Conservation (phyloP, 2,113 vertebrate genomes). For the Seriola dumerili region DNA sequence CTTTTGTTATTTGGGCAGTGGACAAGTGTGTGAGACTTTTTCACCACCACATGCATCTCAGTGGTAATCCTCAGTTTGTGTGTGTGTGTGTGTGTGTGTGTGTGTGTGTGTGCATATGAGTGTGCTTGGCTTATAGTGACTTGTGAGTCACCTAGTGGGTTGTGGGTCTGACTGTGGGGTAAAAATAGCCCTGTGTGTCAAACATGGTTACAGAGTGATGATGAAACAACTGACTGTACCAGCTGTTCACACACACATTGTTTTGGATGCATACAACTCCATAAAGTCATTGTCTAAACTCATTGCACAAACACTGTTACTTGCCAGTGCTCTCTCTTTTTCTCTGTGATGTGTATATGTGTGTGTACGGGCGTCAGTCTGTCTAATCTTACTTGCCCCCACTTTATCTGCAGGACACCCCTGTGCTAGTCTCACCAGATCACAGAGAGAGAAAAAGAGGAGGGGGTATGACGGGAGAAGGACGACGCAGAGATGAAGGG, state of each 20-base stretch:
- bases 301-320: conserved; percentile 2
- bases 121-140: conserved; percentile 36
- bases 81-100: conserved; percentile 21
- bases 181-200: conserved; percentile 72
- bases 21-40: conserved; percentile 15
- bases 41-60: conserved; percentile 37
- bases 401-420: conserved; percentile 65
- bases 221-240: conserved; percentile 60
- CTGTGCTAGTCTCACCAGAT: conserved; percentile 46
- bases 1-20: conserved; percentile 10
- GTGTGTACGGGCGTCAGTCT: conserved; percentile 43
- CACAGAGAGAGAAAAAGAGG: conserved; percentile 18
- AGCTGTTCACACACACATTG: conserved; percentile 38
- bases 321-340: background rate
- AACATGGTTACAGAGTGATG: conserved; percentile 55
- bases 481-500: conserved; percentile 42
- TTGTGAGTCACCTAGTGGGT: conserved; percentile 62
- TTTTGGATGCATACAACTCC: background rate
- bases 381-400: conserved; percentile 65
- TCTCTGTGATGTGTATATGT: background rate
- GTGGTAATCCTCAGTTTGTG: conserved; percentile 52
- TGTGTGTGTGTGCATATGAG: background rate
- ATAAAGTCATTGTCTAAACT: conserved; percentile 8
- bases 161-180: conserved; percentile 42
- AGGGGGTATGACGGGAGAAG: conserved; percentile 17